phyloP scores from a whole-genome alignment of 2,888 invertebrate species.

The Ennomos fuscantarius region DNA sequence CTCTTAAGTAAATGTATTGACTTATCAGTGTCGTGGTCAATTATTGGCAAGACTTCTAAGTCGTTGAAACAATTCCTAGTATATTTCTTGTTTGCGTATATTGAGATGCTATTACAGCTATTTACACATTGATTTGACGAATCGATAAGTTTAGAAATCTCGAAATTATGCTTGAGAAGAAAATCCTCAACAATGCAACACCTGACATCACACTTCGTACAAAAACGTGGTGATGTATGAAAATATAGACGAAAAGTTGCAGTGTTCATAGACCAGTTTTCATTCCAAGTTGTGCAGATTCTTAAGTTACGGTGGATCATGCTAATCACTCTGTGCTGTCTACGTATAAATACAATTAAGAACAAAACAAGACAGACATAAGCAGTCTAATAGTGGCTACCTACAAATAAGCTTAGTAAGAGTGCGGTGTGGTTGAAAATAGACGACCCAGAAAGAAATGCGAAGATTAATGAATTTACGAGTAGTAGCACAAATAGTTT shows the following conservation, averaged over 20 bases:
- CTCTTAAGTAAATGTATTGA: too few species aligned
- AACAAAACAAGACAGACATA: slow-evolving; percentile 64
- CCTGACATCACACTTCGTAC: slow-evolving; percentile 1
- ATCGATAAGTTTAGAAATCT: slow-evolving; percentile 1
- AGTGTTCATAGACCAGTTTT: background rate
- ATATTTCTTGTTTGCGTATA: too few species aligned
- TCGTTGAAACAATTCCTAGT: too few species aligned
- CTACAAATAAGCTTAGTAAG: slow-evolving; percentile 34
- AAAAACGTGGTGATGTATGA: background rate
- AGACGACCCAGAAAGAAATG: slow-evolving; percentile 4
- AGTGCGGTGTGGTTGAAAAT: slow-evolving; percentile 32
- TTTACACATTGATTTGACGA: slow-evolving; percentile 6
- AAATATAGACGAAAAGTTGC: slow-evolving; percentile 5
- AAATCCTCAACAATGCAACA: slow-evolving; percentile 15
- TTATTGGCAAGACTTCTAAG: too few species aligned
- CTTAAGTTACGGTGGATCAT: slow-evolving; percentile 14
- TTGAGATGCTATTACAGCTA: too few species aligned
- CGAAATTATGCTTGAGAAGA: slow-evolving; percentile 11
- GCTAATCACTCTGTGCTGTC: slow-evolving; percentile 15
- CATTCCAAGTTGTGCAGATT: slow-evolving; percentile 3
- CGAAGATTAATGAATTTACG: background rate
- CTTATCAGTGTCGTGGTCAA: too few species aligned
- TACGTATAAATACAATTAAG: slow-evolving; percentile 38
- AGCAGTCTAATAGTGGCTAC: slow-evolving; percentile 56
- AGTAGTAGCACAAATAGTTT: too few species aligned